A percentile compares a stretch with the other conserved stretches of the same genome.
These are phyloP conservation scores for Gandaritis pyraliata DNA, from an alignment of 2,888 invertebrate species.

Conservation along the genomic window DNA sequence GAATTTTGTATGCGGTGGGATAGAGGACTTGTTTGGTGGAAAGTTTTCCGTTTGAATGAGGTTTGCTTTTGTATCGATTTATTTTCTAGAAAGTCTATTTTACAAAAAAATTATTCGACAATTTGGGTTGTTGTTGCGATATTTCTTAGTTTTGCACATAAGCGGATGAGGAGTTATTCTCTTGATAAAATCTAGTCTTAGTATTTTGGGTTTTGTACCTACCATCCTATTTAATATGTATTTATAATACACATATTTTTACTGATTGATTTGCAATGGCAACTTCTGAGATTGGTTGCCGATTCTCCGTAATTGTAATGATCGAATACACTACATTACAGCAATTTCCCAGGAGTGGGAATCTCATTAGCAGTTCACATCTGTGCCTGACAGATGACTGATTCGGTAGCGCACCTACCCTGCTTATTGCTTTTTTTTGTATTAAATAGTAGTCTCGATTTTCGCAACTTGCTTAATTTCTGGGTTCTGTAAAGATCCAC, in stretches of 20 bases:
- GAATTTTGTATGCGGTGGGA: conserved; percentile 8
- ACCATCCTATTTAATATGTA: background rate
- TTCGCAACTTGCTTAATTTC: background rate
- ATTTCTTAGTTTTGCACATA: no score
- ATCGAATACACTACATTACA: conserved; percentile 65
- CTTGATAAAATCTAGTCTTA: no score
- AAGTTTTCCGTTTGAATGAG: background rate
- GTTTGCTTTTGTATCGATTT: conserved; percentile 6
- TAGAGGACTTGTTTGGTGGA: conserved; percentile 7
- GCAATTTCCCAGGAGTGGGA: conserved; percentile 78
- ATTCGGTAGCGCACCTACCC: conserved; percentile 48
- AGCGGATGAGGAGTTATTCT: no score
- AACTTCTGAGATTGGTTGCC: background rate
- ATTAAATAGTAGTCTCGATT: conserved; percentile 10
- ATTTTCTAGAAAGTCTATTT: background rate
- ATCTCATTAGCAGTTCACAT: conserved; percentile 76
- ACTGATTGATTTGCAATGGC: conserved; percentile 9
- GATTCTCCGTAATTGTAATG: conserved; percentile 23
- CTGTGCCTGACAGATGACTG: conserved; percentile 67
- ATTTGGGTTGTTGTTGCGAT: no score
- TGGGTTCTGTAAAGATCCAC: background rate
- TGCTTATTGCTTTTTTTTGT: conserved; percentile 49
- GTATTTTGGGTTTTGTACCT: no score
- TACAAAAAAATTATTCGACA: no score
- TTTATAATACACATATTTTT: background rate